Evolutionary conservation across 2,113 vertebrate genomes (phyloP), one percentile per base, ranked within the genome.

Genomic region (Noctilio leporinus): DNA sequence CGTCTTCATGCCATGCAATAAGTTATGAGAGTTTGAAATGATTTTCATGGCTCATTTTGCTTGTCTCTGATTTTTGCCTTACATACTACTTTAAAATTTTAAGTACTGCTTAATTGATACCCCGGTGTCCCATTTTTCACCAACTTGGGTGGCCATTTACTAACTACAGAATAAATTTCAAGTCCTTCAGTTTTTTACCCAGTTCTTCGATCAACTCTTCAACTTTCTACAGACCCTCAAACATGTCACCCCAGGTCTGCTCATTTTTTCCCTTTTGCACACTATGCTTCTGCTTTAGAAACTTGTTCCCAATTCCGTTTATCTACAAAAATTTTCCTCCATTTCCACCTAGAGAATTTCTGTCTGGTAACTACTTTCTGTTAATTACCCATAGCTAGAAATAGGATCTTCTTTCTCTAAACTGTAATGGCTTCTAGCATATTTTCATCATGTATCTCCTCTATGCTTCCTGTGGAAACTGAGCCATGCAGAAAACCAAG

Each of bases 381-480:
- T 89, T 84, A 91, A 76, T 95, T 59, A 64, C 20, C 72, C 62
- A 22, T 55, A 86, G 73, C 67, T 94, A 55, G 86, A 82, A 85
- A 69, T 10, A 43, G 62, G 28, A 24, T 73, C 28, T 0, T 49
- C 47, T 89, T 84, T 67, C 78, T 81, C 70, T 80, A 72, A 92
- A 55, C 59, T 30, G 33, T 45, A 78, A 15, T 78, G 76, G 69
- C 69, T 80, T 83, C 89, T 4, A 73, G 30, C 26, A 45, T 9
- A 67, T 47, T 73, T 86, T 85, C 4, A 62, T 95, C 67, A 9
- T 28, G 3, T 40, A 30, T 38, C 28, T 62, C 67, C 15, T 24
- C 67, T 73, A 89, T 35, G 28, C 35, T 85, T 82, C 26, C 33
- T 22, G 9, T 35, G 62, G 45, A 95, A 95, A 73, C 81, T 59